phyloP scores from a whole-genome alignment of 2,113 vertebrate genomes.

The Rhea pennata region DNA sequence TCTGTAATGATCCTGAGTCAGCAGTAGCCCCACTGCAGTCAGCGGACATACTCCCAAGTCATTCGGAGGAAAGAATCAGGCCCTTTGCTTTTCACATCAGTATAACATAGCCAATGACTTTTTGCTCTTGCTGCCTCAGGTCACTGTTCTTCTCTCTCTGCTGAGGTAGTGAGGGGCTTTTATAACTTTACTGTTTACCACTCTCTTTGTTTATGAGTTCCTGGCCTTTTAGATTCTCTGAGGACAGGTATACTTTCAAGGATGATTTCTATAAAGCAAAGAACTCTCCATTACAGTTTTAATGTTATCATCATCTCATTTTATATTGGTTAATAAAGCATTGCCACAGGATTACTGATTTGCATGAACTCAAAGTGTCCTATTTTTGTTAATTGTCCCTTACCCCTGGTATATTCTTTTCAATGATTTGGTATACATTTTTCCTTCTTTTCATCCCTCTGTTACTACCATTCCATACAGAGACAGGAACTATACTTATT shows the following conservation, averaged over 20 bases:
- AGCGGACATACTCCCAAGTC: neutral
- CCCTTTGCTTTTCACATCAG: neutral
- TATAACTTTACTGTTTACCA: neutral
- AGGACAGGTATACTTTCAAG: neutral
- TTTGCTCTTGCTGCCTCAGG: neutral
- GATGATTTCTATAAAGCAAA: neutral
- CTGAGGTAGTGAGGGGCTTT: neutral
- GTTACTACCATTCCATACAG: neutral
- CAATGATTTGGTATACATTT: fast-evolving
- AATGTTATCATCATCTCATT: neutral
- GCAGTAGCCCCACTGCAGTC: neutral
- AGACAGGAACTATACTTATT: neutral
- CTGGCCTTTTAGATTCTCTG: neutral
- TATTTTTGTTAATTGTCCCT: too few species aligned
- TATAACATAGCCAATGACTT: neutral
- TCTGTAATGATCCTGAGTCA: neutral
- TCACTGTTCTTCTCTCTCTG: neutral
- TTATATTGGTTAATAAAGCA: neutral
- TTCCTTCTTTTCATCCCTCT: neutral
- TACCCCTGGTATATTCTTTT: neutral
- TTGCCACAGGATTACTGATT: neutral
- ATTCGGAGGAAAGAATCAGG: neutral
- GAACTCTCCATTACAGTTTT: neutral
- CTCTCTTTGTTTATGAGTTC: neutral
- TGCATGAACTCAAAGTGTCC: neutral